Evolutionary conservation across 2,888 invertebrate genomes (phyloP).

Genomic region (Cataglyphis livida): DNA sequence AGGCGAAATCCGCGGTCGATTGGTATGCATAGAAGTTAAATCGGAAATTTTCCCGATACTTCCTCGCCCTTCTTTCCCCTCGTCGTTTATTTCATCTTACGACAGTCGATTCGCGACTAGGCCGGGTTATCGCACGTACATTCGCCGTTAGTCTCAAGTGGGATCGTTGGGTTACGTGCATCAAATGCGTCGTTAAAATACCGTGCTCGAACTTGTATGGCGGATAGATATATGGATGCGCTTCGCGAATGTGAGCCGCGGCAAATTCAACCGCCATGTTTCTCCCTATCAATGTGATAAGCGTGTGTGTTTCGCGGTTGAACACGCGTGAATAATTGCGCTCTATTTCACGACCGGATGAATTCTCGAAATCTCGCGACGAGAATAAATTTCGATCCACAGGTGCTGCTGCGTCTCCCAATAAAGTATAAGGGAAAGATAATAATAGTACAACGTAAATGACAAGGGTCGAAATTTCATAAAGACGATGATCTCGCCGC

Average conservation of each 20-base stretch:
- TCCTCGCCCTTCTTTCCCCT: neutral
- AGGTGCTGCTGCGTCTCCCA: neutral
- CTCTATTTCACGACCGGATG: constrained; percentile 1
- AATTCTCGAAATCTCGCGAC: constrained; percentile 11
- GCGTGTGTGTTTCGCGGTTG: neutral
- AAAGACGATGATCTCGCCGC: neutral
- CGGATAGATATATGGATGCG: constrained; percentile 17
- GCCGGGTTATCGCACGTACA: constrained; percentile 22
- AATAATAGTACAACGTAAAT: neutral
- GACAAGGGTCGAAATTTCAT: neutral
- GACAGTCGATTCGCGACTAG: constrained; percentile 24
- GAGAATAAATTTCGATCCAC: neutral
- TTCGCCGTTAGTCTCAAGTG: constrained; percentile 28
- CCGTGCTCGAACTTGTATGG: constrained; percentile 1
- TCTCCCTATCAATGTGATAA: neutral
- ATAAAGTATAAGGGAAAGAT: neutral
- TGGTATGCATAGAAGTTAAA: constrained; percentile 53
- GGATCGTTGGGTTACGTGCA: constrained; percentile 10
- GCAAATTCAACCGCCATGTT: constrained; percentile 4
- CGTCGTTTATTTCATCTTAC: constrained; percentile 44
- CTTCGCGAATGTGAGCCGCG: constrained; percentile 17
- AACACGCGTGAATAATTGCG: constrained; percentile 13
- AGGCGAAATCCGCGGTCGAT: constrained; percentile 33
- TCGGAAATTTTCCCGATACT: neutral
- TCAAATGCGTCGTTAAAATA: constrained; percentile 23